Conservation (phyloP, 2,797 vertebrate species). For the Antennarius maculatus region DNA sequence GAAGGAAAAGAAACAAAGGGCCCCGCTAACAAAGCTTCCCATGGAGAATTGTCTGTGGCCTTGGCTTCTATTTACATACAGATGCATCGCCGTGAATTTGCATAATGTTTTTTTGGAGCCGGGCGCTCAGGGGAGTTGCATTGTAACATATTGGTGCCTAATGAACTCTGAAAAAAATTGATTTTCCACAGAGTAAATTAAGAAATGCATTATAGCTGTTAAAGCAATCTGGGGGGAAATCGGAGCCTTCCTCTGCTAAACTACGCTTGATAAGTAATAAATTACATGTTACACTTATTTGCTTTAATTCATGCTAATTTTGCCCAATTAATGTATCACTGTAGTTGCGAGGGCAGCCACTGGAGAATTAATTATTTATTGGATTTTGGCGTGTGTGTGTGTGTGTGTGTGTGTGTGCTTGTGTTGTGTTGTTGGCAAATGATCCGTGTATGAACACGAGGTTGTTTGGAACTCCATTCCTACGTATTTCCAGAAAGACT, state of each 20-base stretch:
- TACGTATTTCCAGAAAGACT: constrained; percentile 84
- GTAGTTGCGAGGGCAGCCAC: constrained; percentile 97
- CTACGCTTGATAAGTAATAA: constrained; percentile 99
- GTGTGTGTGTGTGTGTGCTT: constrained; percentile 64
- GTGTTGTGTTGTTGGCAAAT: constrained; percentile 56
- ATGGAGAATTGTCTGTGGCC: constrained; percentile 87
- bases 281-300: constrained; percentile 99
- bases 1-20: constrained; percentile 83
- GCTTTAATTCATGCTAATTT: constrained; percentile 99
- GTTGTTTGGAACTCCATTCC: constrained; percentile 28
- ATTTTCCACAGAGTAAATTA: constrained; percentile 99
- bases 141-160: constrained; percentile 99
- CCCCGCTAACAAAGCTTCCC: constrained; percentile 87
- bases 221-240: constrained; percentile 99
- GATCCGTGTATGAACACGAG: constrained; percentile 27
- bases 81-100: constrained; percentile 92
- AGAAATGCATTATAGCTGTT: constrained; percentile 99
- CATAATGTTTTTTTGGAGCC: constrained; percentile 96
- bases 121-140: constrained; percentile 94
- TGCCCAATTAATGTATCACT: constrained; percentile 99
- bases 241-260: constrained; percentile 95
- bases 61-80: constrained; percentile 98
- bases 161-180: constrained; percentile 99
- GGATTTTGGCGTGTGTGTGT: constrained; percentile 83
- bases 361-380: constrained; percentile 99